Conservation (phyloP, 2,888 invertebrate species). For the Siphlonurus alternatus region DNA sequence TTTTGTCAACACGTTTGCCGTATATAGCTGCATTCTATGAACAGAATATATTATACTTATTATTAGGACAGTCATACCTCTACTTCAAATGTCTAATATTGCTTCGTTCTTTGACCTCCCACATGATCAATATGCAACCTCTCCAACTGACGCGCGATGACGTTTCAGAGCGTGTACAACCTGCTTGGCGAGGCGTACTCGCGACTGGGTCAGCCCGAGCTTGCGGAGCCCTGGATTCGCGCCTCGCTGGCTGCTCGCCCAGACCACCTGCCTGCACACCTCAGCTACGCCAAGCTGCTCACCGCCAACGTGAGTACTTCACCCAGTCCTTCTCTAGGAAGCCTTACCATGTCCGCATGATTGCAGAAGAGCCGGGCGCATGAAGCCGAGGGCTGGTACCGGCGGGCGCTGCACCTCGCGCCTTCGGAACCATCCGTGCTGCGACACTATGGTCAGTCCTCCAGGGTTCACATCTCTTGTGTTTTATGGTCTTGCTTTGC, state of each 20-base stretch:
- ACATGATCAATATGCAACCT: too few species aligned
- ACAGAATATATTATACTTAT: too few species aligned
- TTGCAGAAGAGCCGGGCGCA: slow-evolving; percentile 21
- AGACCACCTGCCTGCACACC: slow-evolving; percentile 28
- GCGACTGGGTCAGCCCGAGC: slow-evolving; percentile 22
- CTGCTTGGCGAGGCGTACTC: slow-evolving; percentile 30
- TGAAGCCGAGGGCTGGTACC: slow-evolving; percentile 28
- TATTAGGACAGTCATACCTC: too few species aligned
- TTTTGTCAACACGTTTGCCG: too few species aligned
- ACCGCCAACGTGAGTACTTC: slow-evolving; percentile 15
- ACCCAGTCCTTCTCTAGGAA: too few species aligned
- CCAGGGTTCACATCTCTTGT: too few species aligned
- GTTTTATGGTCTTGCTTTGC: not conserved
- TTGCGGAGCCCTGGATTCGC: slow-evolving; percentile 28
- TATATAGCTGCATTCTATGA: too few species aligned
- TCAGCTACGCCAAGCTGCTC: slow-evolving; percentile 27
- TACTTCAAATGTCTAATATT: too few species aligned
- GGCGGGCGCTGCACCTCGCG: slow-evolving; percentile 24
- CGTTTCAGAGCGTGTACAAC: slow-evolving; percentile 27
- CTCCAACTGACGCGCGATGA: too few species aligned
- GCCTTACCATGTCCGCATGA: too few species aligned
- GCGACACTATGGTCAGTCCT: slow-evolving; percentile 18
- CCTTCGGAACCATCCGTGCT: slow-evolving; percentile 24
- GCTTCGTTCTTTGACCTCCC: too few species aligned
- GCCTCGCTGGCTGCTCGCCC: slow-evolving; percentile 24